Conservation (phyloP, 1,140 invertebrate species). For the Drosophila nikananu region DNA sequence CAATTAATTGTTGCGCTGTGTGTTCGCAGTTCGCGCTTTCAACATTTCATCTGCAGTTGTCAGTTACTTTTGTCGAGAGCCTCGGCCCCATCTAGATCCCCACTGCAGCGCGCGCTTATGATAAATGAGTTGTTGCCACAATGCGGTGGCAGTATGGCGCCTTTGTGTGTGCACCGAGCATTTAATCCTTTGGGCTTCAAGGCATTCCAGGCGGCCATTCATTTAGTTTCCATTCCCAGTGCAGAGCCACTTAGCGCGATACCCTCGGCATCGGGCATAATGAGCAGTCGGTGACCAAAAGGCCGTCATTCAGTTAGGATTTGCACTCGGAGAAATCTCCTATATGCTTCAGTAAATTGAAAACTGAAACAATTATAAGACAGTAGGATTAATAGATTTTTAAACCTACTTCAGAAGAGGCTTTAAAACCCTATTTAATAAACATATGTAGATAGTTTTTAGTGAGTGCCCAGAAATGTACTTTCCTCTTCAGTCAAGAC, state of each 20-base stretch:
- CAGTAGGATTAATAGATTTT: not conserved
- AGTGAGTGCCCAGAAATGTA: not conserved
- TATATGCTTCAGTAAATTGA: not conserved
- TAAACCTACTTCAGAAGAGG: not conserved
- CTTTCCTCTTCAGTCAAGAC: not conserved
- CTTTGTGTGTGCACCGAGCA: conserved; percentile 44
- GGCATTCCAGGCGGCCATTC: conserved; percentile 55
- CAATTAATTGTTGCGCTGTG: conserved; percentile 80
- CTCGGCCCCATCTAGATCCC: conserved; percentile 9
- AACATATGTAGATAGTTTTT: not conserved
- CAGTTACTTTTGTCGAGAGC: conserved; percentile 69
- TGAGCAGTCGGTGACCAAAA: conserved; percentile 36
- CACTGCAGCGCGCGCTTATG: conserved; percentile 59
- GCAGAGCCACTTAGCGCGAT: conserved; percentile 50
- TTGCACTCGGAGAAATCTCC: not conserved
- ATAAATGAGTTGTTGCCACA: conserved; percentile 79
- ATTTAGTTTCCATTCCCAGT: conserved; percentile 52
- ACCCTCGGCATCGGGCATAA: conserved; percentile 49
- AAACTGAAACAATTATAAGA: not conserved
- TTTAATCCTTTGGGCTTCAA: conserved; percentile 68
- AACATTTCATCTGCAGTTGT: conserved; percentile 83
- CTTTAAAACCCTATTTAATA: not conserved
- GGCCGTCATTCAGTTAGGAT: not conserved
- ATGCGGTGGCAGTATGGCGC: conserved; percentile 63
- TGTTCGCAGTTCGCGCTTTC: conserved; percentile 80